Base-by-base conservation (phyloP, 2,888 invertebrate species). In the Drosophila macrospina region DNA sequence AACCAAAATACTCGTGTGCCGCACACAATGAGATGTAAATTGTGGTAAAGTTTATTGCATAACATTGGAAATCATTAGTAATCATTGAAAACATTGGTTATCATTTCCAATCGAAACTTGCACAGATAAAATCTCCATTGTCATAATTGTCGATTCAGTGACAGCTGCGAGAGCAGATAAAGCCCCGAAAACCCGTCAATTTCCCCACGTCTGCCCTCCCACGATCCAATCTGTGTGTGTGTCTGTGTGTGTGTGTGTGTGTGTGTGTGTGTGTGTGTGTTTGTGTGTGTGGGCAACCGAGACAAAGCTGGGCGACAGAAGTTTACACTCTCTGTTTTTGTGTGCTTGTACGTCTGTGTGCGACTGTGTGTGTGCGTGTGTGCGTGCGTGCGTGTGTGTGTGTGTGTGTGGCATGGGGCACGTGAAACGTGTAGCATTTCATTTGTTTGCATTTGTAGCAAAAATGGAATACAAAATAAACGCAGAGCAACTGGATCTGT, bases 101-200 rank as follows among this genome's bases (percentile, higher is more conserved):
- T 67, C 57, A 54, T 50, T 61, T 51, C 13, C 37, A 59, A 52
- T 61, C 50, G 48, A 60, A 60, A 67, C 55, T 57, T 51, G 37
- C 30, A 39, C 57, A 54, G 42, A 69, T 66, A 63, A 69, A 80
- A 73, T 69, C 54, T 52, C 75, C 74, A 78, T 78, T 74, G 67
- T 36, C 63, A 47, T 64, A 73, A 79, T 83, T 84, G 78, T 68
- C 69, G 57, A 72, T 69, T 77, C 69, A 62, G 63, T 45, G 60
- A 59, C 75, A 63, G 51, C 59, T 55, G 67, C 30, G 11, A 39
- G 30, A 15, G 32, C 30, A 34, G 5, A 15, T 30, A 15, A n/a
- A 42, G 13, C 42, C 10, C 20, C 20, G 20, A 42, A 56, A 45
- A 6, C 24, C 24, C 36, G 32, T 13, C 20, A 37, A 44, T 16